phyloP scores from a whole-genome alignment of 2,797 vertebrate species.

The Poliocrania exsul region DNA sequence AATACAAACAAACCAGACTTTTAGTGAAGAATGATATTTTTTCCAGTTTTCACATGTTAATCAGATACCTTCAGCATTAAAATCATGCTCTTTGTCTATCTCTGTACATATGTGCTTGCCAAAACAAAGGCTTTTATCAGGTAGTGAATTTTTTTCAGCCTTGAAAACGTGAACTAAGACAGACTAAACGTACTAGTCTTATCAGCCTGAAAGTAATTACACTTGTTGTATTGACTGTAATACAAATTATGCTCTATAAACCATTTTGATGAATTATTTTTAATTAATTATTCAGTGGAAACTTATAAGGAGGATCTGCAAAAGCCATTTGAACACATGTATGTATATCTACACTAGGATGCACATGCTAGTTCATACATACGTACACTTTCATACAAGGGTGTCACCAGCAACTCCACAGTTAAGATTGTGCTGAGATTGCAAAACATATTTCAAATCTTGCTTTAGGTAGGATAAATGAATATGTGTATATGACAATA shows the following conservation, averaged over 20 bases:
- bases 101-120: background rate
- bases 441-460: background rate
- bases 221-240: background rate
- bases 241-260: background rate
- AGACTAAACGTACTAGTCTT: background rate
- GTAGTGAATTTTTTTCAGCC: background rate
- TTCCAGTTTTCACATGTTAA: background rate
- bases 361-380: background rate
- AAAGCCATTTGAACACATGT: background rate
- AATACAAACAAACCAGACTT: background rate
- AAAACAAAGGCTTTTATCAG: conserved; percentile 17
- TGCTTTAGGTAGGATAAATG: background rate
- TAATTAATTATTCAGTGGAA: background rate
- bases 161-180: background rate
- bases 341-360: background rate
- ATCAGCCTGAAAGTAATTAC: background rate
- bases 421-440: background rate
- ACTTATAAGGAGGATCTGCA: background rate
- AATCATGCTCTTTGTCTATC: background rate
- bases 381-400: background rate
- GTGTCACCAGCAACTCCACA: background rate
- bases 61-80: background rate
- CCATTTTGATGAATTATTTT: background rate
- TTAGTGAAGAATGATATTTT: background rate
- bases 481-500: background rate